Evolutionary conservation across 2,113 vertebrate species (phyloP), one percentile per base, ranked within the genome.

Genomic region (Pseudopipra pipra): DNA sequence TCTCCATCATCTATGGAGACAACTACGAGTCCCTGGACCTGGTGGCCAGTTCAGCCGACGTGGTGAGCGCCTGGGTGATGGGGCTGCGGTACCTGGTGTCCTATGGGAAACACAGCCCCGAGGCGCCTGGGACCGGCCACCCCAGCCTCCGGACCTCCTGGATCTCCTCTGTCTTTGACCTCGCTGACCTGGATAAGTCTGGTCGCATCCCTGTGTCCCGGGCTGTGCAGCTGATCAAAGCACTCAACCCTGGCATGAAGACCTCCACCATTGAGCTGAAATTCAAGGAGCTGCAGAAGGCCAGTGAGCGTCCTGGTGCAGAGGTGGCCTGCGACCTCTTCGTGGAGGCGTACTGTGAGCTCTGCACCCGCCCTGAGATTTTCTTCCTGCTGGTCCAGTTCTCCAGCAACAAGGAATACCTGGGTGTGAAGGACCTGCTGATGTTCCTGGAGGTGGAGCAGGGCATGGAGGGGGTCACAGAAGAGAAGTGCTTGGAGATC

Each of bases 21-120:
- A 99, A 99, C 90, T 99, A 99, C 1, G 99, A 99, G 95, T 99
- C 99, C 14, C 96, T 99, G 95, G 99, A 99, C 95, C 95, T 99
- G 79, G 99, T 99, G 73, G 99, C 98, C 73, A 98, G 98, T 95
- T 98, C 99, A 1, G 98, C 99, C 5, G 99, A 99, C 2, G 98
- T 99, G 78, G 99, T 99, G 97, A 99, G 98, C 19, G 98, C 98
- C 24, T 99, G 99, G 99, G 99, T 99, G 87, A 99, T 99, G 99
- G 99, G 99, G 49, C 97, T 99, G 58, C 96, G 99, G 49, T 99
- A 99, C 86, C 89, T 99, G 91, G 98, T 99, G 63, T 99, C 99
- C 67, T 99, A 99, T 0, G 99, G 99, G 23, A 98, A 99, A 58
- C 99, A 99, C 97, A 97, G 97, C 1, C 98, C 98, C 0, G 96